Evolutionary conservation across 2,888 invertebrate genomes (phyloP).

Genomic region (Asteroscopus sphinx): DNA sequence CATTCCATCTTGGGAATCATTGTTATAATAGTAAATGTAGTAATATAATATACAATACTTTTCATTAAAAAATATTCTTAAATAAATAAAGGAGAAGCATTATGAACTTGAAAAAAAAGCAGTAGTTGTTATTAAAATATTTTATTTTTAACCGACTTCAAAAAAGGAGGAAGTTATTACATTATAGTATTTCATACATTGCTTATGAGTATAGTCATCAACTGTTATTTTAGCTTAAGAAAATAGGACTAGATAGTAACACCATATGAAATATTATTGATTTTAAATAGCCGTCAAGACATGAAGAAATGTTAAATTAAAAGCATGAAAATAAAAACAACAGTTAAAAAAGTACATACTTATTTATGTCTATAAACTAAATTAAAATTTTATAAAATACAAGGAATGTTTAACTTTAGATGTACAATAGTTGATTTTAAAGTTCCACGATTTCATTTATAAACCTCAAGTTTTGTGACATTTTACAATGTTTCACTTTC

Average conservation of each 20-base stretch:
- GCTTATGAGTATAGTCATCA: conserved; percentile 33
- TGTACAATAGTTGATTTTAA: conserved; percentile 11
- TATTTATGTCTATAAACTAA: conserved; percentile 24
- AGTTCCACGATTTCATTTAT: conserved; percentile 29
- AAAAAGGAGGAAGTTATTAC: too few relatives aligned
- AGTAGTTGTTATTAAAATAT: conserved; percentile 46
- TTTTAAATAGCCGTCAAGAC: conserved; percentile 8
- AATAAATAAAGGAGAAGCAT: not conserved
- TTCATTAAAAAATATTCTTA: not conserved
- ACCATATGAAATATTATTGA: conserved; percentile 22
- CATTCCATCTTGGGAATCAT: too few relatives aligned
- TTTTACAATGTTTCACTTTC: conserved; percentile 33
- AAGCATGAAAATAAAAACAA: conserved; percentile 36
- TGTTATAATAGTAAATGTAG: too few relatives aligned
- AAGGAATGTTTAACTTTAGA: conserved; percentile 44
- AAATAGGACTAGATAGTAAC: conserved; percentile 51
- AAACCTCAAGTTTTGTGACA: conserved; percentile 52
- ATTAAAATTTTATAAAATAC: conserved; percentile 17
- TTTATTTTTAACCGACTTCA: conserved; percentile 50
- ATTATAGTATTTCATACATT: conserved; percentile 25
- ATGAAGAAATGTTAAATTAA: conserved; percentile 41
- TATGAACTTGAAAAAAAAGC: not conserved
- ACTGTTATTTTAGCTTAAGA: conserved; percentile 33
- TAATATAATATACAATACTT: too few relatives aligned
- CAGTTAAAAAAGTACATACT: conserved; percentile 23